Evolutionary conservation across 1,140 invertebrate species (phyloP), one percentile per base, ranked within the genome.

Genomic region (Adelges cooleyi): DNA sequence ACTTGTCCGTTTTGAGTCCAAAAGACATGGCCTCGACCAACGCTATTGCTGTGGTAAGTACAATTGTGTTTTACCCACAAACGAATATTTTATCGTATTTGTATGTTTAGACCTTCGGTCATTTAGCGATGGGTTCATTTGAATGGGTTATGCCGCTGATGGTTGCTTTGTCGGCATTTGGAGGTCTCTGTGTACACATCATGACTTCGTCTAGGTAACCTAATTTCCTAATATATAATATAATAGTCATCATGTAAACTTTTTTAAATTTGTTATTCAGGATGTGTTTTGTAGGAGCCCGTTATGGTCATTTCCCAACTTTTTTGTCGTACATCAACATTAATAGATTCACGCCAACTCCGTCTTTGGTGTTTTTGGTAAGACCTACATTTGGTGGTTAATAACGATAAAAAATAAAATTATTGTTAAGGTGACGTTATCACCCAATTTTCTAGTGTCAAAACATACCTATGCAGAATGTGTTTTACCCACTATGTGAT

Each of bases 31-130:
- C 90, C 15, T 78, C 84, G 5, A 92, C 91, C 3, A 83, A 90
- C 74, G 95, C 95, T 49, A 94, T 98, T 66, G 95, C 95, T 70
- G 92, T 98, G 74, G 92, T 95, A 79, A 81, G 85, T 81, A 70
- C 33, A n/a, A n/a, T n/a, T n/a, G n/a, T n/a, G n/a, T n/a, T n/a
- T 8, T 17, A 18, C 46, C 17, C 38, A 44, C 69, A 46, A 29
- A 22, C 23, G 15, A n/a, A 44, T 17, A 40, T 65, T 53, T 68
- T 49, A 51, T 27, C 18, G 1, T 29, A n/a, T 17, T 1, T 25
- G 25, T 25, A 40, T 18, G 3, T 40, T 40, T 40, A 51, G 46
- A 66, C 44, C 78, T 79, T 25, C 73, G 90, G 89, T 87, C 89
- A 38, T 92, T 92, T 76, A 86, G 86, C n/a, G 80, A 86, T 93